A percentile compares a stretch with the other conserved stretches of the same genome.
These are phyloP conservation scores for Deroplatys truncata DNA, from an alignment of 2,888 invertebrate genomes.

Conservation along the genomic window DNA sequence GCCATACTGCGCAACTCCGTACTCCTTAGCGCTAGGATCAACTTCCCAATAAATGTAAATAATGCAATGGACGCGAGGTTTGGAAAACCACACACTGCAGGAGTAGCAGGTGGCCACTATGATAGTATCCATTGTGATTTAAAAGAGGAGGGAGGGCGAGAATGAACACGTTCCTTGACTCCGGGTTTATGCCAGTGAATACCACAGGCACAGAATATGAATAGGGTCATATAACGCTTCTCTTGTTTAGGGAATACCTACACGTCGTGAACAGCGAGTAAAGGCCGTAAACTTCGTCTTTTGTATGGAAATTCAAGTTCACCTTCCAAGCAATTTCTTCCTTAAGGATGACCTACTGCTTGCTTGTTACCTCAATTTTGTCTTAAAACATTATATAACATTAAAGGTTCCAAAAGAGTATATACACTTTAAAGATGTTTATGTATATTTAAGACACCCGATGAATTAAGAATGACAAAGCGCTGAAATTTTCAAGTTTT, in stretches of 20 bases:
- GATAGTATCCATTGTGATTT: neutral
- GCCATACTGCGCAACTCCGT: neutral
- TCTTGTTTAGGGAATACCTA: neutral
- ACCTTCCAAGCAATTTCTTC: too few relatives aligned
- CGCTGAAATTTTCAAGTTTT: too few relatives aligned
- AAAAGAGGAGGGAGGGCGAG: neutral
- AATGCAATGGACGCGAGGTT: neutral
- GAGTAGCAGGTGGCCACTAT: neutral
- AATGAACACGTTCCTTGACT: neutral
- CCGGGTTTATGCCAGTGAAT: neutral
- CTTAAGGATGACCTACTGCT: too few relatives aligned
- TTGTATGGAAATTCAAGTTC: too few relatives aligned
- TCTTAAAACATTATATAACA: too few relatives aligned
- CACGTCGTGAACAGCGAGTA: neutral
- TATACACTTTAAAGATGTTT: too few relatives aligned
- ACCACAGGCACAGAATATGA: neutral
- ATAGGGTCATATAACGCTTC: neutral
- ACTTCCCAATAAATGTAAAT: neutral
- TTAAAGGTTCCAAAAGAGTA: too few relatives aligned
- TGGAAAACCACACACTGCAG: neutral
- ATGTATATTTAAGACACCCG: too few relatives aligned
- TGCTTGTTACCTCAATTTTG: too few relatives aligned
- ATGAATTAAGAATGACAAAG: too few relatives aligned
- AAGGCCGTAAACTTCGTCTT: too few relatives aligned
- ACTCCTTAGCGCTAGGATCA: neutral